Evolutionary conservation across 2,888 invertebrate genomes (phyloP), one percentile per base, ranked within the genome.

Genomic region (Drosophila neutralis): DNA sequence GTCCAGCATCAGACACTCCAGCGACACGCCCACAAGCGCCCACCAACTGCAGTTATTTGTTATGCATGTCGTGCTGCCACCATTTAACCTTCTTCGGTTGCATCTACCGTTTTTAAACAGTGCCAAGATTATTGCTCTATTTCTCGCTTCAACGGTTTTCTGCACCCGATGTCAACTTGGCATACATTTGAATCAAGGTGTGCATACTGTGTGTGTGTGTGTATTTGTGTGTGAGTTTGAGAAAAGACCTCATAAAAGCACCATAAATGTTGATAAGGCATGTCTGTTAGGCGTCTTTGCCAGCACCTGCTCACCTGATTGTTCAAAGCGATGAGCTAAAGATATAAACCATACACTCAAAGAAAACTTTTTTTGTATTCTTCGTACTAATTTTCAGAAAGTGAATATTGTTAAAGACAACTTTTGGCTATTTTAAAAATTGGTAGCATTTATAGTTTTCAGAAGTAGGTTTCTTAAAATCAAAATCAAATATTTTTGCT

Each of bases 241-340:
- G 49, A 21, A 56, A 24, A 59, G 10, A 61, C 33, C 69, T 51
- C 73, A 75, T 85, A 81, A 85, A 87, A 79, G 75, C 80, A 82
- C 61, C 86, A 85, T 87, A 87, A 85, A 85, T 80, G 88, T 82
- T 85, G 88, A 85, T 85, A 85, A 87, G 86, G 67, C 88, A 86
- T 82, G 88, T 87, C 78, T 85, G 73, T 79, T 73, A 72, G 56
- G 45, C 67, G 58, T 48, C 49, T 62, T 62, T 65, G 49, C 13
- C 63, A 59, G 51, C 73, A 78, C 62, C 78, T 70, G 70, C 59
- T 63, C 38, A 27, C 73, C 40, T 80, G 76, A 73, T 80, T 79
- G 69, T 51, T 52, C 62, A 69, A 60, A 66, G 73, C 49, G 33
- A 13, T 36, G 36, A 10, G 40, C 52, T 49, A 27, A 53, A 57